A percentile compares a stretch with the other conserved stretches of the same genome.
Conservation (phyloP, 2,797 vertebrate genomes). For the Syndactyla subalaris region DNA sequence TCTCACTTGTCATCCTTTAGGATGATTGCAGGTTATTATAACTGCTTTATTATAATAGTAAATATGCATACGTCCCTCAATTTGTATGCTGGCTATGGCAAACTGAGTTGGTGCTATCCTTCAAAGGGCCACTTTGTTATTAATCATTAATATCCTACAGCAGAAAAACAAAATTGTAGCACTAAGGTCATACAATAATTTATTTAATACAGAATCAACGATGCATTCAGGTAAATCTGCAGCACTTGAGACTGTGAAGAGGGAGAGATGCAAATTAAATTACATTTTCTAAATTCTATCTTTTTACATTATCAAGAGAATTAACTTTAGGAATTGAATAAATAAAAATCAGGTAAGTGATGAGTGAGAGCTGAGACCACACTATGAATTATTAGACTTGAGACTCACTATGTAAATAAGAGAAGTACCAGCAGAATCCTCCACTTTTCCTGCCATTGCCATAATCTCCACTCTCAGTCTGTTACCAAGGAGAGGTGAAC, state of each 20-base stretch:
- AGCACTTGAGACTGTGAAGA: neutral
- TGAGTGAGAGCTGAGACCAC: neutral
- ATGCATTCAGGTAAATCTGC: neutral
- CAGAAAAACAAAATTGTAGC: neutral
- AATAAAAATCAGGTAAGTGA: neutral
- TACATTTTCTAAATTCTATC: neutral
- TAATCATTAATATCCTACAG: neutral
- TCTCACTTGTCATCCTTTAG: neutral
- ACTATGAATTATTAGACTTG: neutral
- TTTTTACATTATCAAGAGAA: neutral
- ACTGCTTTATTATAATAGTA: neutral
- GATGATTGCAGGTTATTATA: neutral
- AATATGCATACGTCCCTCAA: fast-evolving
- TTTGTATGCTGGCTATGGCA: neutral
- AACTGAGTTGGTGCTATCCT: neutral
- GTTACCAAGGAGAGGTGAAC: neutral
- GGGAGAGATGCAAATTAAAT: neutral
- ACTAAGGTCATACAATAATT: neutral
- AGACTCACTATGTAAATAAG: neutral
- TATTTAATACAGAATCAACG: neutral
- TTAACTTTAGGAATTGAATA: neutral
- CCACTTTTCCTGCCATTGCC: neutral
- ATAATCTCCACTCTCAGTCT: neutral
- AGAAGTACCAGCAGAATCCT: neutral
- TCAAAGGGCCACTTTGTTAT: neutral